phyloP scores from a whole-genome alignment of 2,113 vertebrate species.

The Podiceps cristatus region DNA sequence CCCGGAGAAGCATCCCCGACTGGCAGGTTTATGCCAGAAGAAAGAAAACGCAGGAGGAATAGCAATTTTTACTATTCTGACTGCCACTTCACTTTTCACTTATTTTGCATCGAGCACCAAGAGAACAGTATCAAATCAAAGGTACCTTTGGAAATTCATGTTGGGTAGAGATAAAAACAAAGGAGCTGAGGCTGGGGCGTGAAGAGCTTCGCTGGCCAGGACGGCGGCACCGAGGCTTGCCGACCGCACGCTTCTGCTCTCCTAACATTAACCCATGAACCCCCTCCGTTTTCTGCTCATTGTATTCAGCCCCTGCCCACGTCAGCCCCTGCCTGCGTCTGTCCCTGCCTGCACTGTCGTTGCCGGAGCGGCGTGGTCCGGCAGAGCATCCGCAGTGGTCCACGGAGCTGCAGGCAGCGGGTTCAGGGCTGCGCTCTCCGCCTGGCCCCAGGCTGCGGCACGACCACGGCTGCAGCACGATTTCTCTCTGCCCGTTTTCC shows the following conservation, averaged over 20 bases:
- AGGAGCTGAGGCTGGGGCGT: too few relatives aligned
- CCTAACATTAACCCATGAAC: too few relatives aligned
- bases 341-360: neutral
- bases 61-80: neutral
- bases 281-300: neutral
- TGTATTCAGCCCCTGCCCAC: neutral
- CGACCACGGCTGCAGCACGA: too few relatives aligned
- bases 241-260: rapidly evolving
- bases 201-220: neutral
- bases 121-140: neutral
- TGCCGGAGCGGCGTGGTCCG: neutral
- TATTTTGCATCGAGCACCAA: neutral
- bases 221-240: neutral
- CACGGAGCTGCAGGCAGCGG: neutral
- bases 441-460: neutral
- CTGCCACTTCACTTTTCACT: neutral
- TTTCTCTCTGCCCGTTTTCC: neutral
- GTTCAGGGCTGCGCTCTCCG: neutral
- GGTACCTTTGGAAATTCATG: neutral
- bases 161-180: neutral
- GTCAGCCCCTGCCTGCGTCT: neutral
- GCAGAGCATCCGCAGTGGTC: neutral
- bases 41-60: neutral
- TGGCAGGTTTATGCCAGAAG: neutral
- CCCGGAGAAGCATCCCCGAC: neutral